These are phyloP conservation scores for Tipula helvola DNA, from an alignment of 2,888 invertebrate species.

Conservation along the genomic window DNA sequence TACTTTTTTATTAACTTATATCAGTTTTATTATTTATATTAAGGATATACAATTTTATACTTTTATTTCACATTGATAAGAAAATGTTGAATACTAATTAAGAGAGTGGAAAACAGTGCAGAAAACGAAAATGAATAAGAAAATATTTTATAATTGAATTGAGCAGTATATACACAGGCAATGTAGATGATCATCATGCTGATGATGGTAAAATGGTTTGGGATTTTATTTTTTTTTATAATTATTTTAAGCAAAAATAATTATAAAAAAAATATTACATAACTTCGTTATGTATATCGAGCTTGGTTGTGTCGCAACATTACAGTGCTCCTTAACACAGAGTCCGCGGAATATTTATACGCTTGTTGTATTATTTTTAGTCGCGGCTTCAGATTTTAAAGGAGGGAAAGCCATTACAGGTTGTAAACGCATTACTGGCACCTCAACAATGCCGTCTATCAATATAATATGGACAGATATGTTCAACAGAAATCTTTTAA, in stretches of 20 bases:
- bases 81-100: conserved; percentile 4
- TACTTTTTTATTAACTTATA: background rate
- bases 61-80: background rate
- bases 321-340: background rate
- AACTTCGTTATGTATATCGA: background rate
- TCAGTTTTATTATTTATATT: background rate
- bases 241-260: background rate
- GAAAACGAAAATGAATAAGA: background rate
- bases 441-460: too few relatives aligned
- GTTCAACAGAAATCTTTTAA: too few relatives aligned
- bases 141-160: background rate
- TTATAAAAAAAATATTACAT: too few relatives aligned
- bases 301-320: background rate
- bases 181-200: background rate
- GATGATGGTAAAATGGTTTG: background rate
- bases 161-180: background rate
- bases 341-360: background rate
- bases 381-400: too few relatives aligned
- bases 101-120: background rate
- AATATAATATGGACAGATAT: too few relatives aligned
- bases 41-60: background rate
- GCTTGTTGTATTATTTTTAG: background rate
- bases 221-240: background rate
- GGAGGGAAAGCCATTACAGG: too few relatives aligned
- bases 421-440: too few relatives aligned